phyloP scores from a whole-genome alignment of 2,888 invertebrate genomes.

The Girardia tigrina region DNA sequence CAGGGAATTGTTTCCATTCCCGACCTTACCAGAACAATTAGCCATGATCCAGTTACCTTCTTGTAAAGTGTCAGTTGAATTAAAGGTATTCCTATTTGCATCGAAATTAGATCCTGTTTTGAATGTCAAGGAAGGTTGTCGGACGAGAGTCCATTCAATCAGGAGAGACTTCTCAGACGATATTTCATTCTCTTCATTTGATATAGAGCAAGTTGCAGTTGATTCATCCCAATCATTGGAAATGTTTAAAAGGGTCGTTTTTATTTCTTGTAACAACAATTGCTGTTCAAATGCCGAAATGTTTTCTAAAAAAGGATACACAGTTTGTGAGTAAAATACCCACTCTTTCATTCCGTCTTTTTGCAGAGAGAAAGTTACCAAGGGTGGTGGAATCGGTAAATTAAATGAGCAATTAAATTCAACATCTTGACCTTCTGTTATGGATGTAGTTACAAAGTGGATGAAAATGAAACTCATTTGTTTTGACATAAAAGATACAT shows the following conservation, averaged over 20 bases:
- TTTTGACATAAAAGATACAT: neutral
- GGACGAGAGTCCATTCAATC: neutral
- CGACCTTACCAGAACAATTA: neutral
- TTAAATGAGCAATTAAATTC: neutral
- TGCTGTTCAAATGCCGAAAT: neutral
- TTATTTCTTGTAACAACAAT: neutral
- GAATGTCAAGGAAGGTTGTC: neutral
- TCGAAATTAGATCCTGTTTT: neutral
- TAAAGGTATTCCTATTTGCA: neutral
- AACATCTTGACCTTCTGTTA: neutral
- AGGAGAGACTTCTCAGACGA: neutral
- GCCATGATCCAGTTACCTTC: neutral
- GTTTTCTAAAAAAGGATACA: neutral
- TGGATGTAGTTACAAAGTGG: neutral
- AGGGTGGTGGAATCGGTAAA: neutral
- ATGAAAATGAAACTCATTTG: constrained; percentile 1
- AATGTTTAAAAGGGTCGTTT: neutral
- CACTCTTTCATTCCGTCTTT: neutral
- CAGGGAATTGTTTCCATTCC: neutral
- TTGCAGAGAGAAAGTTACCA: neutral
- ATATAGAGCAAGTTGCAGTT: neutral
- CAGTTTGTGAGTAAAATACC: neutral
- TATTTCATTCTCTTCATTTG: neutral
- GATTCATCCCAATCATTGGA: neutral
- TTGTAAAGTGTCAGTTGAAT: neutral